A percentile compares a stretch with the other conserved stretches of the same genome.
Conservation (phyloP, 1,140 invertebrate genomes). For the Drosophila quadrilineata region DNA sequence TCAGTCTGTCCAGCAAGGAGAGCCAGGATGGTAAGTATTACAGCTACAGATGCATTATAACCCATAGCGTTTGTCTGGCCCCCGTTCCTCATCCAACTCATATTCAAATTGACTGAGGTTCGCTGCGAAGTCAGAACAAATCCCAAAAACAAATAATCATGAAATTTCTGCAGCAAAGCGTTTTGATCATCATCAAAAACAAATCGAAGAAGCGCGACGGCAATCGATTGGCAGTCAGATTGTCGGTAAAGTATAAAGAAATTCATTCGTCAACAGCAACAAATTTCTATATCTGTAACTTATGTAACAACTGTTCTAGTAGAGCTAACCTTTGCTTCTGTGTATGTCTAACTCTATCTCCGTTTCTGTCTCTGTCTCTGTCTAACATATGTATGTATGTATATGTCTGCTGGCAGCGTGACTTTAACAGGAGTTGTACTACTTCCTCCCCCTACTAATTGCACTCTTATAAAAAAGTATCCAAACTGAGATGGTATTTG, state of each 20-base stretch:
- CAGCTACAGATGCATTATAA: background rate
- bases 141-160: conserved; percentile 82
- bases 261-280: conserved; percentile 1
- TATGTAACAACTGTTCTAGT: conserved; percentile 38
- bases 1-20: conserved; percentile 78
- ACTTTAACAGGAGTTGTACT: conserved; percentile 14
- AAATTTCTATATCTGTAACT: conserved; percentile 3
- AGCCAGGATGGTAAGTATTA: conserved; percentile 71
- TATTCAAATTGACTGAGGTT: conserved; percentile 9
- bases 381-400: no score
- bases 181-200: conserved; percentile 68
- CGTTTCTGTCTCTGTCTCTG: no score
- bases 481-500: background rate
- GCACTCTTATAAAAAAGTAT: conserved; percentile 24
- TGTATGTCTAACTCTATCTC: no score
- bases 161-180: conserved; percentile 66
- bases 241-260: conserved; percentile 77
- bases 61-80: background rate
- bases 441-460: conserved; percentile 9
- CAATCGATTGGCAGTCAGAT: conserved; percentile 75
- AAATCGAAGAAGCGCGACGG: conserved; percentile 65
- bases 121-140: conserved; percentile 82
- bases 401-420: conserved; percentile 4
- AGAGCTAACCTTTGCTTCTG: conserved; percentile 56
- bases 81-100: background rate